Evolutionary conservation across 2,113 vertebrate genomes (phyloP), one percentile per base, ranked within the genome.

Genomic region (Equus przewalskii): DNA sequence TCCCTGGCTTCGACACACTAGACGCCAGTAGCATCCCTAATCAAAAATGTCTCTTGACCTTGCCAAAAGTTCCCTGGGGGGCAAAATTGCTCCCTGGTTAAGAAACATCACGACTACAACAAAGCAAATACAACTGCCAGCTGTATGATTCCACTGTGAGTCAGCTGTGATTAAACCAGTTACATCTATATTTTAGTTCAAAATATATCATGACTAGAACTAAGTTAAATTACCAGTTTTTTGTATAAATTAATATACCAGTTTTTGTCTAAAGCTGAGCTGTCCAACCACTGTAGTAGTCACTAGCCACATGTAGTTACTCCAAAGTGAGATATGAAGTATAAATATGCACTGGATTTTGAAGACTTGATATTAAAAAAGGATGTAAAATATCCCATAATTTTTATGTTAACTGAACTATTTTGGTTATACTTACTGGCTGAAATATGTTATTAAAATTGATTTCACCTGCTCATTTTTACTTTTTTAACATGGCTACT

Each of bases 111-210:
- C 36, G 49, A 79, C 58, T 58, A 46, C 13, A 87, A 84, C 36
- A 90, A 96, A 97, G 91, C 60, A 94, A 86, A 89, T 65, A 56
- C 44, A 95, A 82, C 28, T 60, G 7, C 28, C 73, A 91, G 41
- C 14, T 69, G 4, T 64, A 58, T 30, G 36, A 94, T 7, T 82
- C 30, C 1, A 81, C 1, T 72, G 21, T 11, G n/a, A 90, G 16
- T 49, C 14, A 51, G 79, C 49, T 87, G 2, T 81, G 21, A 86
- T 22, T 18, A 73, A 18, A 41, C 36, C 36, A 56, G 65, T 67
- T 67, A 65, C 22, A 89, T 67, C 54, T 62, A 33, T 75, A 75
- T 72, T 94, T 93, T 95, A 84, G 81, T 60, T 60, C 16, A 83
- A 91, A 67, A 60, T 30, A 64, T 19, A 13, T 14, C 16, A 56